Evolutionary conservation across 1,140 invertebrate genomes (phyloP).

Genomic region (Drosophila erecta): DNA sequence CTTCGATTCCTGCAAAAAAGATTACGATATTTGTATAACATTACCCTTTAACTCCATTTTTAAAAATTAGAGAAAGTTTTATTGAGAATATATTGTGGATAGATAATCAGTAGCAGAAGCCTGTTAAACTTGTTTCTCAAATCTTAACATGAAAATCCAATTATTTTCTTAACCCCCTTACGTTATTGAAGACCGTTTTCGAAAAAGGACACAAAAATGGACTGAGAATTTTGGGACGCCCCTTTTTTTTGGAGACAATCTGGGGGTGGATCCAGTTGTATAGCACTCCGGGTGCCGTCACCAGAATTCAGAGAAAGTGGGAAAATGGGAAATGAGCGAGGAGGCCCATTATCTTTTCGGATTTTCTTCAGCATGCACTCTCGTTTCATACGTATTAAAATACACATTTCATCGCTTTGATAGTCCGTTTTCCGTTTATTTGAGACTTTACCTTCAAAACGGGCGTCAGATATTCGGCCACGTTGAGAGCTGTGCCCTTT

Average conservation of each 20-base stretch:
- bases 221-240: neutral
- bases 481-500: constrained; percentile 96
- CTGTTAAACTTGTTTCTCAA: too few species aligned
- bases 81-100: too few species aligned
- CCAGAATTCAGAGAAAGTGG: neutral
- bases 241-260: constrained; percentile 8
- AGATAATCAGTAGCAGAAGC: too few species aligned
- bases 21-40: neutral
- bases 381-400: neutral
- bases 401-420: constrained; percentile 10
- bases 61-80: neutral
- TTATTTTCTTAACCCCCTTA: neutral
- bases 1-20: constrained; percentile 93
- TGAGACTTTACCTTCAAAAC: constrained; percentile 92
- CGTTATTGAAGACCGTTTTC: neutral
- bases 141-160: too few species aligned
- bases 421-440: constrained; percentile 7
- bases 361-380: constrained; percentile 3
- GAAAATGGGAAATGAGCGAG: neutral
- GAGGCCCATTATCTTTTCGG: constrained; percentile 6
- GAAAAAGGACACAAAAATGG: neutral
- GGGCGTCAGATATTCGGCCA: constrained; percentile 98
- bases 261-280: constrained; percentile 38
- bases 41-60: too few species aligned
- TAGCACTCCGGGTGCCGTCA: constrained; percentile 4